A percentile compares a stretch with the other conserved stretches of the same genome.
These are phyloP conservation scores for Drosophila pachea DNA, from an alignment of 1,140 invertebrate genomes.

Conservation along the genomic window DNA sequence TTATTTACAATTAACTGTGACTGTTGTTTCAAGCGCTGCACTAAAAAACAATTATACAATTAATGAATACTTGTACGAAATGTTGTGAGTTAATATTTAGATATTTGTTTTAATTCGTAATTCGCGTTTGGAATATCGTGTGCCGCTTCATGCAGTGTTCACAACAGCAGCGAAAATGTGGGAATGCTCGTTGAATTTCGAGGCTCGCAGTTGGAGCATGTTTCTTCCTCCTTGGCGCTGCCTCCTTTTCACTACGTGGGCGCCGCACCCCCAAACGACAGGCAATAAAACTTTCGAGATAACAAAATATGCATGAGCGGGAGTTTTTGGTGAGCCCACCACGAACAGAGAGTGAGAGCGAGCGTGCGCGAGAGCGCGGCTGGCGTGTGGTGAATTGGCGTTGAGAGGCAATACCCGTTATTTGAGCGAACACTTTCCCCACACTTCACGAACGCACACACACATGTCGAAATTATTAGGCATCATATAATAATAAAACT, in stretches of 20 bases:
- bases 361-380: conserved; percentile 31
- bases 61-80: neutral
- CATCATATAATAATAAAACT: conserved; percentile 73
- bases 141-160: conserved; percentile 1
- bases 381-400: conserved; percentile 43
- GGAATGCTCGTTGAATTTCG: conserved; percentile 33
- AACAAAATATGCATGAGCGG: conserved; percentile 59
- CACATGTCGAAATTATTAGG: conserved; percentile 52
- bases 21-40: conserved; percentile 52
- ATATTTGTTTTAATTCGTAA: conserved; percentile 11
- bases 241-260: conserved; percentile 64
- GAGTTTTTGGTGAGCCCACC: conserved; percentile 26
- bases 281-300: conserved; percentile 71
- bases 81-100: conserved; percentile 13
- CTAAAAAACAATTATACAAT: conserved; percentile 39
- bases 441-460: conserved; percentile 13
- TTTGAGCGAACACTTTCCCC: conserved; percentile 43
- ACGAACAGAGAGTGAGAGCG: conserved; percentile 15
- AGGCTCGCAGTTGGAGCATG: conserved; percentile 27
- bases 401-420: conserved; percentile 57
- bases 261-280: conserved; percentile 65
- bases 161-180: conserved; percentile 64
- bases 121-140: conserved; percentile 8
- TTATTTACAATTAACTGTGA: conserved; percentile 68
- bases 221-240: conserved; percentile 31